phyloP scores from a whole-genome alignment of 2,888 invertebrate genomes.

The Lochmaea crataegi region DNA sequence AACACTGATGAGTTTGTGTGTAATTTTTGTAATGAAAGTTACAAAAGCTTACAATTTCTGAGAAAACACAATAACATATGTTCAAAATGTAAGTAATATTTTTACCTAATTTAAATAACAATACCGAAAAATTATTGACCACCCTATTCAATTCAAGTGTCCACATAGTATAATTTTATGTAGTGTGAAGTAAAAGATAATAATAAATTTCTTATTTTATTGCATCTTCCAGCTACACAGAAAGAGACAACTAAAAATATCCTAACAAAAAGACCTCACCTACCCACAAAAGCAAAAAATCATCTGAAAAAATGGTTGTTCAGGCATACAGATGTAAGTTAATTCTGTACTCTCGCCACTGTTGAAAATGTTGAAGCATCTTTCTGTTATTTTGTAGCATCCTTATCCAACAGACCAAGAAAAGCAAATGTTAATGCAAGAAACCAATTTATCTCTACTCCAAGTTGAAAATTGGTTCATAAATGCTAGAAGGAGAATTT shows the following conservation, averaged over 20 bases:
- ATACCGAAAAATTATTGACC: not conserved
- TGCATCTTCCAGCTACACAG: conserved; percentile 18
- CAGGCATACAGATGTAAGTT: conserved; percentile 55
- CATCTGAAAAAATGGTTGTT: conserved; percentile 56
- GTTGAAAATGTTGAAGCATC: too few species aligned
- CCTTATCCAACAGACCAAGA: conserved; percentile 57
- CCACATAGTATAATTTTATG: too few species aligned
- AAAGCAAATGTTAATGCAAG: conserved; percentile 56
- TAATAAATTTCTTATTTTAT: conserved; percentile 3
- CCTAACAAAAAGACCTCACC: conserved; percentile 53
- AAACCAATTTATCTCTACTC: conserved; percentile 54
- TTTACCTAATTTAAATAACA: not conserved
- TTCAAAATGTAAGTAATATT: conserved; percentile 49
- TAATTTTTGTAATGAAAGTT: conserved; percentile 53
- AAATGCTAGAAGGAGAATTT: conserved; percentile 54
- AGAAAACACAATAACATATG: conserved; percentile 53
- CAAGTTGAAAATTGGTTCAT: conserved; percentile 57
- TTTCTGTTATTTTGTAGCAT: conserved; percentile 45
- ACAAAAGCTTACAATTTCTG: conserved; percentile 51
- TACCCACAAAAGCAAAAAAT: conserved; percentile 56
- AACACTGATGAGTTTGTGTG: conserved; percentile 51
- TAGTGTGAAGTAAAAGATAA: not conserved
- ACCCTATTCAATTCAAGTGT: too few species aligned
- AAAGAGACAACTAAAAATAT: conserved; percentile 34
- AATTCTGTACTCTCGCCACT: too few species aligned